Conservation (phyloP, 2,888 invertebrate genomes). For the Trachelus troglodyta region DNA sequence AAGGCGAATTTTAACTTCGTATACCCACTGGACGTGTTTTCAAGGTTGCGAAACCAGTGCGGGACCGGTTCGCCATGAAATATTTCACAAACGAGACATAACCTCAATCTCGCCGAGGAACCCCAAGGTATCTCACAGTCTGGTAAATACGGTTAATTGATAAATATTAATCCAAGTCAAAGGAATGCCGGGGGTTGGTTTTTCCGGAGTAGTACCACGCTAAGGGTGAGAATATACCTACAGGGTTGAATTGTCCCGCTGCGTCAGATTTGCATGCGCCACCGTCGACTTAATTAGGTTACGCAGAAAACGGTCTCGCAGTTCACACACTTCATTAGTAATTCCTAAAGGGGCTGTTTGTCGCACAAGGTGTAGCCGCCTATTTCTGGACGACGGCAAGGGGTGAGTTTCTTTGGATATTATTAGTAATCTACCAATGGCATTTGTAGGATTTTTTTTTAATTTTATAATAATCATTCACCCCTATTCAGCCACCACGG, state of each 20-base stretch:
- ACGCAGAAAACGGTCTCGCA: slow-evolving; percentile 52
- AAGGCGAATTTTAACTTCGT: too few relatives aligned
- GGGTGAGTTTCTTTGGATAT: neutral
- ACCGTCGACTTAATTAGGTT: slow-evolving; percentile 60
- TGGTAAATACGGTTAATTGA: neutral
- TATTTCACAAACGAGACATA: neutral
- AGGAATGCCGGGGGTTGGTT: neutral
- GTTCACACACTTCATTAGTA: slow-evolving; percentile 63
- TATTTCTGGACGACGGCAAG: neutral
- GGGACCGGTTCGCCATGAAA: neutral
- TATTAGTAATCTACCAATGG: neutral
- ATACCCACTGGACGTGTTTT: neutral
- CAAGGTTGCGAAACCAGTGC: neutral
- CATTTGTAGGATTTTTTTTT: neutral
- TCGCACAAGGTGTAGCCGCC: neutral
- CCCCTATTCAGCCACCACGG: neutral
- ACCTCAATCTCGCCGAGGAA: neutral
- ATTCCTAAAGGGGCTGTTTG: slow-evolving; percentile 51
- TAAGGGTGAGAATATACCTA: neutral
- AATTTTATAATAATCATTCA: neutral
- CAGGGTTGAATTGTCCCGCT: neutral
- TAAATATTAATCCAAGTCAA: neutral
- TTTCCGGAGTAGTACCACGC: neutral
- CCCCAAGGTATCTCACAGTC: neutral
- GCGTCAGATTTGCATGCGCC: slow-evolving; percentile 59